phyloP scores from a whole-genome alignment of 2,113 vertebrate genomes.

The Syrrhaptes paradoxus region DNA sequence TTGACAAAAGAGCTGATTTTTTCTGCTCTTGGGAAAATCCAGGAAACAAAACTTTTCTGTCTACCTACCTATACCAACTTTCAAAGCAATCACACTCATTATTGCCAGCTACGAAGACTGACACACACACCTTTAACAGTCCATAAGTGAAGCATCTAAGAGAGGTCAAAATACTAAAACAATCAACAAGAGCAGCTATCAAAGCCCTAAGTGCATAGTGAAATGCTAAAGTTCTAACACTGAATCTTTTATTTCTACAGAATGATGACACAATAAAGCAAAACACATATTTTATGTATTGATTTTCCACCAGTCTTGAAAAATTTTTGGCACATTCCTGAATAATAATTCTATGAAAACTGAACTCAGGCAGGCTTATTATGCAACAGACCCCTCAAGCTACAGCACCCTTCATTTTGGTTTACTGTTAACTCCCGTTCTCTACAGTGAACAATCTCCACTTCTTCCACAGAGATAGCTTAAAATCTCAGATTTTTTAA shows the following conservation, averaged over 20 bases:
- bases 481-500: background rate
- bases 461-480: background rate
- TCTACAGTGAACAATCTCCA: background rate
- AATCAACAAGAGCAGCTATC: background rate
- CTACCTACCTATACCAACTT: background rate
- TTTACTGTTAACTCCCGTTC: background rate
- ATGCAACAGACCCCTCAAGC: background rate
- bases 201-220: background rate
- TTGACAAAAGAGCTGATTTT: background rate
- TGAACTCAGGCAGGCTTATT: background rate
- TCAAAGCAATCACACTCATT: background rate
- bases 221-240: background rate
- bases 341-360: background rate
- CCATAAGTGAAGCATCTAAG: background rate
- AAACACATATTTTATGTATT: background rate
- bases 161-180: conserved; percentile 13
- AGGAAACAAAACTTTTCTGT: background rate
- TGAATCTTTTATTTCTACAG: background rate
- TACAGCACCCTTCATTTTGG: background rate
- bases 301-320: background rate
- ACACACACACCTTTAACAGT: background rate
- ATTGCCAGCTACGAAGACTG: background rate
- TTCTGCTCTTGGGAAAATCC: background rate
- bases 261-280: background rate
- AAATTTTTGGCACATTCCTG: background rate